A percentile compares a stretch with the other conserved stretches of the same genome.
Evolutionary conservation across 2,888 invertebrate species (phyloP).

Genomic region (Limnephilus marmoratus): DNA sequence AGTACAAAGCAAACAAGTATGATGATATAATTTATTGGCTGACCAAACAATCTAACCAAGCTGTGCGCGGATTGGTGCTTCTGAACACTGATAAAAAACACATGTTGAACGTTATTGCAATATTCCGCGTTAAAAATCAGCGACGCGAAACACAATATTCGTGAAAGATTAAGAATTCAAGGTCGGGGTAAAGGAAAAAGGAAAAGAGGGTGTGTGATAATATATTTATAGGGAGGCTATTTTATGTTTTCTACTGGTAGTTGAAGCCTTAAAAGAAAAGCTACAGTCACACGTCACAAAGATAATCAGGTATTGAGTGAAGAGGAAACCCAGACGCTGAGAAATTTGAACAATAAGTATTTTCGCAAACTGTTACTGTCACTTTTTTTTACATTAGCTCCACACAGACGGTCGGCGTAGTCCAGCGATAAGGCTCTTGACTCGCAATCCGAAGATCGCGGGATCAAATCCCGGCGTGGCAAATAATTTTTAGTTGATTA

Average conservation of each 20-base stretch:
- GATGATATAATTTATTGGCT: neutral
- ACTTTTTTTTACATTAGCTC: no score
- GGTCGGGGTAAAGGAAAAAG: no score
- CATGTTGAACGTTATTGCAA: neutral
- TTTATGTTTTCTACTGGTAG: neutral
- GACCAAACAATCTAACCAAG: neutral
- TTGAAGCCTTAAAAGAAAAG: neutral
- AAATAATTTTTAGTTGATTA: no score
- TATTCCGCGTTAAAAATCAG: neutral
- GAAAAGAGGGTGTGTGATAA: neutral
- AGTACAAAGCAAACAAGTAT: neutral
- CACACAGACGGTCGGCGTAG: no score
- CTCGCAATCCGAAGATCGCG: no score
- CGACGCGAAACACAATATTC: neutral
- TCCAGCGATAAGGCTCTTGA: no score
- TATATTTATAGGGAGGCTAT: neutral
- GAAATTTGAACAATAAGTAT: no score
- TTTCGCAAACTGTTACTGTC: no score
- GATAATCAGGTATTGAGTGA: no score
- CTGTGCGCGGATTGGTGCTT: neutral
- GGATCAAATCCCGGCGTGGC: no score
- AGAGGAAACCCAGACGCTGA: no score
- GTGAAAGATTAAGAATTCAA: neutral
- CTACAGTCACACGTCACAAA: neutral
- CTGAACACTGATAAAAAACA: neutral